phyloP scores from a whole-genome alignment of 2,888 invertebrate genomes.

The Xanthorhoe spadicearia region DNA sequence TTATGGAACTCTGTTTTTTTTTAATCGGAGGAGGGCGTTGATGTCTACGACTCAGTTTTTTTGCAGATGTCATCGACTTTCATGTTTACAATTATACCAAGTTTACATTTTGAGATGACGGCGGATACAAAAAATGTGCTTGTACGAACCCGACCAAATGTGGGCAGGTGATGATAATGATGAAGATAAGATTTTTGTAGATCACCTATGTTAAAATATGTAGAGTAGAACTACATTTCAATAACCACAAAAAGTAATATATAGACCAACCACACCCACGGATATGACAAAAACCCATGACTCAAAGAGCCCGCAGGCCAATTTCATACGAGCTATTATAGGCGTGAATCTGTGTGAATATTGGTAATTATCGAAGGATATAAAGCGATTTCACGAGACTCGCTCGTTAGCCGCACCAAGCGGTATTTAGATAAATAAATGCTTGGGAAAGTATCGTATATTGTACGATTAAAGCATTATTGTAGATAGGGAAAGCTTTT shows the following conservation, averaged over 20 bases:
- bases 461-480: not conserved
- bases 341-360: constrained; percentile 47
- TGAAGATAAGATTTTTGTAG: too few relatives aligned
- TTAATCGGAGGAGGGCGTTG: too few relatives aligned
- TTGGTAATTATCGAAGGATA: constrained; percentile 45
- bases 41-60: too few relatives aligned
- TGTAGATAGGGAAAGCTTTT: too few relatives aligned
- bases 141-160: too few relatives aligned
- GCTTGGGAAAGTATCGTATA: constrained; percentile 19
- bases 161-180: too few relatives aligned
- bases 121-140: too few relatives aligned
- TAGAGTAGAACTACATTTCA: not conserved
- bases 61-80: too few relatives aligned
- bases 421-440: constrained; percentile 24
- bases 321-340: constrained; percentile 31
- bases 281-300: constrained; percentile 11
- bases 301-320: constrained; percentile 7
- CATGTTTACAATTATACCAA: too few relatives aligned
- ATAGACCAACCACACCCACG: constrained; percentile 5
- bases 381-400: constrained; percentile 38
- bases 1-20: too few relatives aligned
- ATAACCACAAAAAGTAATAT: not conserved
- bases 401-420: constrained; percentile 35
- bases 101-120: too few relatives aligned
- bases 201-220: too few relatives aligned